Conservation (phyloP, 2,113 vertebrate genomes). For the Piaya cayana region DNA sequence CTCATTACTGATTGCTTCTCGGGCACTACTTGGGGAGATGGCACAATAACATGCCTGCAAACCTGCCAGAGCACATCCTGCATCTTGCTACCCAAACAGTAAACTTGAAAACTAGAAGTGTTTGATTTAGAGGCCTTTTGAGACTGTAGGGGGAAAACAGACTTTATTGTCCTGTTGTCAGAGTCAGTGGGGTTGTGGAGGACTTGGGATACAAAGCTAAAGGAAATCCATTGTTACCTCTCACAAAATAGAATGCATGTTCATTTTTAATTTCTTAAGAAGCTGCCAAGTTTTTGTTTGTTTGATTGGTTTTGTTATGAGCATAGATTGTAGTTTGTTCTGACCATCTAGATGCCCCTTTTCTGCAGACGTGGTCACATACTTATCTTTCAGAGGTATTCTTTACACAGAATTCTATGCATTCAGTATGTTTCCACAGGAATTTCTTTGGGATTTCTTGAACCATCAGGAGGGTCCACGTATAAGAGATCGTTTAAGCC, state of each 20-base stretch:
- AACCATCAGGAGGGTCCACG: conserved; percentile 81
- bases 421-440: conserved; percentile 54
- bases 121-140: background rate
- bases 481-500: conserved; percentile 79
- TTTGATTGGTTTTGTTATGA: fast-evolving
- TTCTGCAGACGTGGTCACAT: background rate
- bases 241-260: background rate
- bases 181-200: background rate
- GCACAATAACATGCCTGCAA: background rate
- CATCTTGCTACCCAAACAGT: background rate
- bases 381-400: background rate
- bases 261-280: background rate
- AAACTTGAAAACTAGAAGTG: background rate
- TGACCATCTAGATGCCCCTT: background rate
- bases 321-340: background rate
- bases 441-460: conserved; percentile 83
- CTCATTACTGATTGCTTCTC: background rate
- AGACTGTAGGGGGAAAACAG: background rate
- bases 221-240: background rate
- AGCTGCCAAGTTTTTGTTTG: background rate
- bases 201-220: background rate
- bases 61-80: background rate
- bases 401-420: background rate
- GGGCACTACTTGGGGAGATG: background rate
- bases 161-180: background rate